Conservation (phyloP, 2,888 invertebrate genomes). For the Coenonympha glycerion region DNA sequence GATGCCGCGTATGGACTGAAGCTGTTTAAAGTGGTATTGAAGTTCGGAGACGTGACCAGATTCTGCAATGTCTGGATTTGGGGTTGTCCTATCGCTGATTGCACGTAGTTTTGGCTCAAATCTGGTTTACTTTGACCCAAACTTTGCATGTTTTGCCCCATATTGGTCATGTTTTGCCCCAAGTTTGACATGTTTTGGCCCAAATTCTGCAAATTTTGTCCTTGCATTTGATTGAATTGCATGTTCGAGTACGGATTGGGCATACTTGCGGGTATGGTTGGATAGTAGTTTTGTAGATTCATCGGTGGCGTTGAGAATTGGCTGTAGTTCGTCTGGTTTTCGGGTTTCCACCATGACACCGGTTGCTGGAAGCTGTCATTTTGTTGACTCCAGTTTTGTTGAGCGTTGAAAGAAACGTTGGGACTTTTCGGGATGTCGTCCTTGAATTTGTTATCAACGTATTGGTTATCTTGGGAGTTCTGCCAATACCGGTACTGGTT, state of each 20-base stretch:
- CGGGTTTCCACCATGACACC: slow-evolving; percentile 57
- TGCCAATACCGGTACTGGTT: slow-evolving; percentile 69
- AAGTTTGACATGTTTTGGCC: slow-evolving; percentile 15
- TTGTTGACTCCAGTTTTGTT: slow-evolving; percentile 38
- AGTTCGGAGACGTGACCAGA: slow-evolving; percentile 51
- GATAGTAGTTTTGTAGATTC: slow-evolving; percentile 48
- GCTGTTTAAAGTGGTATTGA: slow-evolving; percentile 54
- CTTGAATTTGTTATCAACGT: slow-evolving; percentile 58
- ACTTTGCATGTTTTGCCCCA: slow-evolving; percentile 32
- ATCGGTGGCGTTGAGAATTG: slow-evolving; percentile 35
- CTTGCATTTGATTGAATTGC: slow-evolving; percentile 34
- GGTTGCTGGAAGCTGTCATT: slow-evolving; percentile 43
- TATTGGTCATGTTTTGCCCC: slow-evolving; percentile 22
- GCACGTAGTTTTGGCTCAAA: slow-evolving; percentile 39
- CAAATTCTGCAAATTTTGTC: slow-evolving; percentile 25
- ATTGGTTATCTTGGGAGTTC: slow-evolving; percentile 52
- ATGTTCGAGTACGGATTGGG: slow-evolving; percentile 47
- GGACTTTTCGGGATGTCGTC: slow-evolving; percentile 48
- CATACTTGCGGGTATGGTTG: slow-evolving; percentile 39
- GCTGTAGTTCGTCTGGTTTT: slow-evolving; percentile 41
- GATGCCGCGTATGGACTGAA: slow-evolving; percentile 47
- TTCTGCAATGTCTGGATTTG: slow-evolving; percentile 53
- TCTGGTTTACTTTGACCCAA: slow-evolving; percentile 39
- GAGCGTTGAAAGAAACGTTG: slow-evolving; percentile 32
- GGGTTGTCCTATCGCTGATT: slow-evolving; percentile 51